phyloP scores from a whole-genome alignment of 2,888 invertebrate genomes.

The Chalcis sispes region DNA sequence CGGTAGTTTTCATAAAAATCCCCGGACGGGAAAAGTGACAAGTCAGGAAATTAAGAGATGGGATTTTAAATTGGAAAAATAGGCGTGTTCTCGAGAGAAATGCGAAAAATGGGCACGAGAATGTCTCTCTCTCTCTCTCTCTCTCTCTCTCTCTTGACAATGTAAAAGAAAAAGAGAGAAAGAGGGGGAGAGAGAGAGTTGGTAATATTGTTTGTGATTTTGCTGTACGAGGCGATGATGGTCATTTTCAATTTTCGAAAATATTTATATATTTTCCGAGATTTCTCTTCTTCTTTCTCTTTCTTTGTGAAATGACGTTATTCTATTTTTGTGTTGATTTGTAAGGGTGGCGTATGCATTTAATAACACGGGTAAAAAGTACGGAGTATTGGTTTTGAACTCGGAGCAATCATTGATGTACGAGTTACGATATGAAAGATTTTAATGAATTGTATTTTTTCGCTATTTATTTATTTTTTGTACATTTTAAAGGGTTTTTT shows the following conservation, averaged over 20 bases:
- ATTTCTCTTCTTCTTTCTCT: too few species aligned
- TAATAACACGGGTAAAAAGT: too few species aligned
- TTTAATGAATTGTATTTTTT: too few species aligned
- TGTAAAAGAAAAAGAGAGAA: not conserved
- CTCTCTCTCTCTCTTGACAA: constrained; percentile 8
- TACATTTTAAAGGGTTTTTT: too few species aligned
- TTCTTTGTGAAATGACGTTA: too few species aligned
- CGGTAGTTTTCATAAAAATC: constrained; percentile 68
- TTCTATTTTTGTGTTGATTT: too few species aligned
- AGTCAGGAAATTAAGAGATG: constrained; percentile 74
- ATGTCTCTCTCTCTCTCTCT: too few species aligned
- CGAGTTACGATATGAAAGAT: too few species aligned
- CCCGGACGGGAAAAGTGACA: constrained; percentile 71
- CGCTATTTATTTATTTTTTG: too few species aligned
- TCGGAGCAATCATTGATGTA: too few species aligned
- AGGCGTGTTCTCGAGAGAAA: constrained; percentile 61
- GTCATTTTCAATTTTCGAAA: constrained; percentile 38
- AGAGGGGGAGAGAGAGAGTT: not conserved
- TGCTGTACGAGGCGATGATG: constrained; percentile 27
- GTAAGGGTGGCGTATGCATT: too few species aligned
- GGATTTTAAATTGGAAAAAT: constrained; percentile 74
- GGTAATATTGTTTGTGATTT: not conserved
- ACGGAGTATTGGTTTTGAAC: too few species aligned
- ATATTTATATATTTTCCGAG: constrained; percentile 20
- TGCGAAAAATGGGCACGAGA: constrained; percentile 52